Evolutionary conservation across 2,888 invertebrate species (phyloP).

Genomic region (Lycophotia porphyrea): DNA sequence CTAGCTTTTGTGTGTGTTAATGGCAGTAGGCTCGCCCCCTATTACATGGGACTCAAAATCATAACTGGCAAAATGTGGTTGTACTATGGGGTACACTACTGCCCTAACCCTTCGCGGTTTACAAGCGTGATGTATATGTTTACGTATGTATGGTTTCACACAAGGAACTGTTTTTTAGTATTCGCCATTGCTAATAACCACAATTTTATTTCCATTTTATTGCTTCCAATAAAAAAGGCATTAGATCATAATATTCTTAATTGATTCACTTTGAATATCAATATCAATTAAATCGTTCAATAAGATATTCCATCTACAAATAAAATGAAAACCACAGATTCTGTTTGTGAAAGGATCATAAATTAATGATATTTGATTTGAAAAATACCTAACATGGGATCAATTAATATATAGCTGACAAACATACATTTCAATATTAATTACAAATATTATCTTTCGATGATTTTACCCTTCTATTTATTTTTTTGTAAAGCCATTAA

Average conservation of each 20-base stretch:
- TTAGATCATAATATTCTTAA: background rate
- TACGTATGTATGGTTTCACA: background rate
- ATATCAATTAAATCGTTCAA: conserved; percentile 13
- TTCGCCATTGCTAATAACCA: no score
- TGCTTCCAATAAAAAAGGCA: background rate
- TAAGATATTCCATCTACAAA: background rate
- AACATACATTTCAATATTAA: conserved; percentile 18
- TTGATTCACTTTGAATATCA: background rate
- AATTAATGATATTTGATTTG: conserved; percentile 36
- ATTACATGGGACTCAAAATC: no score
- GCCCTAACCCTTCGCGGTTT: background rate
- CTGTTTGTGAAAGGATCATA: conserved; percentile 20
- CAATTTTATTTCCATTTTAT: background rate
- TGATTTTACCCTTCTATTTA: conserved; percentile 10
- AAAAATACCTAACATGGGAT: conserved; percentile 8
- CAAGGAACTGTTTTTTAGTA: background rate
- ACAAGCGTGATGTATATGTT: background rate
- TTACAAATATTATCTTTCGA: conserved; percentile 18
- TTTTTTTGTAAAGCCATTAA: background rate
- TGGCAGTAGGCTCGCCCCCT: no score
- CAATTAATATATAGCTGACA: conserved; percentile 20
- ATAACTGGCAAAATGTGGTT: no score
- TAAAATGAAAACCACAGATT: background rate
- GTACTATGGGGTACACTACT: no score
- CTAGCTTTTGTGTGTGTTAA: no score